Conservation (phyloP, 2,797 vertebrate genomes). For the Hydrocynus forskahlii region DNA sequence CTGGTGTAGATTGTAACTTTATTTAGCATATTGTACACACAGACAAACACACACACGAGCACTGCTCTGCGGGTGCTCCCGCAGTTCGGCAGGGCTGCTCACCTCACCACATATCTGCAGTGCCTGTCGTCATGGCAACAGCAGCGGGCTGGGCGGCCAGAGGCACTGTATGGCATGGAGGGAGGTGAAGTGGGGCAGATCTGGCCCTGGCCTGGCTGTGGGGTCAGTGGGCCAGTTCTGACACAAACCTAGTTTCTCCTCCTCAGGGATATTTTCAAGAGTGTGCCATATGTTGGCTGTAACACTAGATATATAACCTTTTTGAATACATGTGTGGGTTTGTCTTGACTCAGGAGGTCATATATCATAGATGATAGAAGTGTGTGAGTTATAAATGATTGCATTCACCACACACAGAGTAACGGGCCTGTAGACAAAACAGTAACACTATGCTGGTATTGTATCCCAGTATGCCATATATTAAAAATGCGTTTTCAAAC, state of each 20-base stretch:
- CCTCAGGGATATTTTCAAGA: background rate
- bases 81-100: conserved; percentile 59
- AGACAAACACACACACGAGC: conserved; percentile 20
- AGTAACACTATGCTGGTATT: too few species aligned
- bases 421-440: too few species aligned
- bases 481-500: too few species aligned
- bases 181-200: conserved; percentile 44
- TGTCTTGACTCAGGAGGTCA: background rate
- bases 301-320: background rate
- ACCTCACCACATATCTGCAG: conserved; percentile 60
- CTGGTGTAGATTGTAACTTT: conserved; percentile 38
- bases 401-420: too few species aligned
- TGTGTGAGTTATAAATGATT: too few species aligned
- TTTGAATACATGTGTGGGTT: background rate
- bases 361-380: background rate
- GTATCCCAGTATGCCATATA: too few species aligned
- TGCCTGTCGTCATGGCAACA: conserved; percentile 78
- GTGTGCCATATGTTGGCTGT: background rate
- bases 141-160: conserved; percentile 45
- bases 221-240: conserved; percentile 34
- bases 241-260: background rate
- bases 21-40: conserved; percentile 45
- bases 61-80: conserved; percentile 51
- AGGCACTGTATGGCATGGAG: conserved; percentile 11
- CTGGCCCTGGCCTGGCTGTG: conserved; percentile 15